Evolutionary conservation across 2,113 vertebrate species (phyloP), one percentile per base, ranked within the genome.

Genomic region (Laticauda colubrina): DNA sequence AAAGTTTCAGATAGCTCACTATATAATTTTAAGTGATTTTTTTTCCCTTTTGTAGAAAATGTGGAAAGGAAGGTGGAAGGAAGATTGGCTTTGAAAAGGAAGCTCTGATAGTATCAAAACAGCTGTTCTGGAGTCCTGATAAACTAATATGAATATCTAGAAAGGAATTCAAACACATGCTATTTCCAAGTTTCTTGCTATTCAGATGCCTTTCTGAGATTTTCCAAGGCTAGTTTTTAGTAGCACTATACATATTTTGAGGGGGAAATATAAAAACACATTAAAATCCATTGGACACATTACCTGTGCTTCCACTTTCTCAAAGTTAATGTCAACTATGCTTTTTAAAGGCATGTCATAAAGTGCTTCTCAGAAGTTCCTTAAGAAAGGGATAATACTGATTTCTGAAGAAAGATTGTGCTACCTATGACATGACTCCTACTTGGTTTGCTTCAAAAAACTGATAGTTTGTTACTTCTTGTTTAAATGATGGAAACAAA

Each of bases 401-500:
- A 89, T 93, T 48, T 61, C 23, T 53, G 56, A 87, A 87, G 29
- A 89, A 85, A 45, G 24, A 92, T 39, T 12, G 8, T 3, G 12
- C 5, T n/a, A 29, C 53, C 3, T 24, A 29, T 64, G 55, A 93
- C 94, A 93, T 87, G 93, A 91, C 75, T 96, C 43, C 69, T 91
- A 12, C 90, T 91, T 94, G 51, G 94, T 85, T 92, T 75, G 54
- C 91, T 69, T 34, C 4, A 9, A 93, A 88, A 91, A 14, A 1
- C 88, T 93, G 95, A 56, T 34, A 20, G 90, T 93, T 69, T 53
- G 91, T 92, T 86, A 64, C 91, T 56, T 94, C 87, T 87, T 93
- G 91, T 90, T 96, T 96, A 97, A 91, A 96, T 89, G 94, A 95
- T 89, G 92, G 89, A 45, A 81, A 85, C 8, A 18, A 29, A 45